Percentiles rank a stretch among this genome's conserved stretches.
These are phyloP conservation scores for Nothocercus nigrocapillus DNA, from an alignment of 2,113 vertebrate species.

Conservation along the genomic window DNA sequence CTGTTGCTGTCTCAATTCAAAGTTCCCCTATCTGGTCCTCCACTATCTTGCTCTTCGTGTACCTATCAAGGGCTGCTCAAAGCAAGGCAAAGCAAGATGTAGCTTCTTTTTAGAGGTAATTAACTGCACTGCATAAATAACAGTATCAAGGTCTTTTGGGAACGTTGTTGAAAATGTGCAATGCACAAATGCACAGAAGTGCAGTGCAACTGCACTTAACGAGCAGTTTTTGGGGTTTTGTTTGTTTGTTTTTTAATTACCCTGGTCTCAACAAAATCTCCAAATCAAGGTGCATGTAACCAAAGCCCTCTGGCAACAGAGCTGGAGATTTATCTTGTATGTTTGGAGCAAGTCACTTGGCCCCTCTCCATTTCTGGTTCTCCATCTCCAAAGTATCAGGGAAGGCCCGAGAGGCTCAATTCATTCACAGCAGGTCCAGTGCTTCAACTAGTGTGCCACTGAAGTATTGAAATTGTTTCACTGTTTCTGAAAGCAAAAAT, in stretches of 20 bases:
- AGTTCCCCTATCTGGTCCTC: neutral
- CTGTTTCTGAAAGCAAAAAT: slow-evolving; percentile 10
- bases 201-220: too few relatives aligned
- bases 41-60: neutral
- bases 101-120: neutral
- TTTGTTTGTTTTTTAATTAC: neutral
- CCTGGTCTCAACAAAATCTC: neutral
- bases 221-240: neutral
- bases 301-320: neutral
- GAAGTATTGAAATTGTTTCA: neutral
- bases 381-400: slow-evolving; percentile 24
- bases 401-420: slow-evolving; percentile 28
- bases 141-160: neutral
- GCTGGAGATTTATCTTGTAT: neutral
- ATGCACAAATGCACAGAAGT: too few relatives aligned
- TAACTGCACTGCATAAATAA: neutral
- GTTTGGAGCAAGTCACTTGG: neutral
- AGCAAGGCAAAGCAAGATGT: neutral
- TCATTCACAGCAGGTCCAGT: slow-evolving; percentile 45
- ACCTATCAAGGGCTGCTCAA: neutral
- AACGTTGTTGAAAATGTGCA: neutral
- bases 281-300: neutral
- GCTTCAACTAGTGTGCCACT: slow-evolving; percentile 7
- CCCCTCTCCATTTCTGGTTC: neutral
- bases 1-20: neutral